Evolutionary conservation across 1,140 invertebrate species (phyloP), one percentile per base, ranked within the genome.

Genomic region (Wiebesia pumilae): DNA sequence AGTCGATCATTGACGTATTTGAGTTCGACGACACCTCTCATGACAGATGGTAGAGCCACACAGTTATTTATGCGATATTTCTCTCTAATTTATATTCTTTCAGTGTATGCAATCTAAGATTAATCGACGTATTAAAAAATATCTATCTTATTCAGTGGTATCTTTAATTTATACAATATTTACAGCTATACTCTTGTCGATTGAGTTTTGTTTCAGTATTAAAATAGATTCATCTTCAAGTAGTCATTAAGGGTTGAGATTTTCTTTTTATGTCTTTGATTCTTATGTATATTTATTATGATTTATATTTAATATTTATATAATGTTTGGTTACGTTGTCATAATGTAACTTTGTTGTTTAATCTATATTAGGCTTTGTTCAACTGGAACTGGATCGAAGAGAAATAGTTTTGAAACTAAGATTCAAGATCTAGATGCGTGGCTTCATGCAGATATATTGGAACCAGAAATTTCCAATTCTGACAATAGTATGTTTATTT

Each of bases 1-100:
- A 65, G 51, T 87, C 86, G 10, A 88, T 88, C 84, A 88, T 88
- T 38, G 87, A 88, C 19, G 87, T 88, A n/a, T 86, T 77, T 24
- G 87, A 83, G 27, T 88, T 88, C 43, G 87, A 88, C 62, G 84
- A 86, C 54, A 79, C 81, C 30, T 38, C 43, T 30, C 40, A 83
- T 1, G 87, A 88, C 67, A 88, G 75, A 86, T 88, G 87, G 87
- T 88, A 75, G 27, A 24, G 7, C 4, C 21, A 75, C 10, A 19
- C 38, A 7, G 21, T 19, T 38, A 38, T 21, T 24, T 21, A 21
- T 71, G 24, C 33, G 12, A 19, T 38, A 19, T 38, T 71, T 21
- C 21, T 0, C 38, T 38, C 35, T 38, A 10, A 27, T 43, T 43
- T 75, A 16, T 43, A 43, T 43, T 43, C 3, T 40, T 75, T 27